These are phyloP conservation scores for Polydesmus complanatus DNA, from an alignment of 2,888 invertebrate genomes.

Conservation along the genomic window DNA sequence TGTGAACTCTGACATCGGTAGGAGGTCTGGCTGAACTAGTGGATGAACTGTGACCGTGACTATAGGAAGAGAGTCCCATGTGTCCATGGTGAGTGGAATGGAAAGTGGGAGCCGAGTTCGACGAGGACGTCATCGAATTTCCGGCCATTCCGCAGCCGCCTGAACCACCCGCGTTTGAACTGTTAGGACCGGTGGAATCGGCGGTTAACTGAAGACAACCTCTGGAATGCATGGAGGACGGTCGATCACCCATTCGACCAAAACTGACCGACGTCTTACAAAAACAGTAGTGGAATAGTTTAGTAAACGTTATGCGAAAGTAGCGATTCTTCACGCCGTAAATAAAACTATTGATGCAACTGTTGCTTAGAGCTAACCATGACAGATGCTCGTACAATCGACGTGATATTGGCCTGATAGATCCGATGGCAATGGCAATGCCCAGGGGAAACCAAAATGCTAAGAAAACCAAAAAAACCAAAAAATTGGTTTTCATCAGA, in stretches of 20 bases:
- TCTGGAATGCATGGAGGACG: conserved; percentile 40
- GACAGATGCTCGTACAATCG: conserved; percentile 46
- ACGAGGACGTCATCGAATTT: conserved; percentile 1
- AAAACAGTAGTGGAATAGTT: conserved; percentile 63
- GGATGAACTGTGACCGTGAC: conserved; percentile 24
- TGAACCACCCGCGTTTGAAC: conserved; percentile 11
- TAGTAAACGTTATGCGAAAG: conserved; percentile 52
- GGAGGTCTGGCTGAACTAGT: conserved; percentile 34
- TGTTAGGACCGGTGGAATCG: conserved; percentile 5
- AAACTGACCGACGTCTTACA: conserved; percentile 60
- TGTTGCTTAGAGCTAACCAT: conserved; percentile 55
- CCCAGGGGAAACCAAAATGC: conserved; percentile 53
- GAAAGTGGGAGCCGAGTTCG: background rate
- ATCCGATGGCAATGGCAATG: conserved; percentile 43
- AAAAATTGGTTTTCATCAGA: conserved; percentile 47
- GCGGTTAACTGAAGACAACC: background rate
- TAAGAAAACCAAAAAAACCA: conserved; percentile 47
- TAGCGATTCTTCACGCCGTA: conserved; percentile 51
- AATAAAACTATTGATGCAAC: conserved; percentile 50
- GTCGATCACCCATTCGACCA: conserved; percentile 28
- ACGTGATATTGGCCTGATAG: conserved; percentile 19
- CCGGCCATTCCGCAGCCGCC: conserved; percentile 2
- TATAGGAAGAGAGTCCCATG: background rate
- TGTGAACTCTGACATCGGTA: conserved; percentile 56
- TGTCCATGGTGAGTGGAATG: background rate